These are phyloP conservation scores for Nesometra sesokonis DNA, from an alignment of 35 echinoderm and acorn worm species.

Conservation along the genomic window DNA sequence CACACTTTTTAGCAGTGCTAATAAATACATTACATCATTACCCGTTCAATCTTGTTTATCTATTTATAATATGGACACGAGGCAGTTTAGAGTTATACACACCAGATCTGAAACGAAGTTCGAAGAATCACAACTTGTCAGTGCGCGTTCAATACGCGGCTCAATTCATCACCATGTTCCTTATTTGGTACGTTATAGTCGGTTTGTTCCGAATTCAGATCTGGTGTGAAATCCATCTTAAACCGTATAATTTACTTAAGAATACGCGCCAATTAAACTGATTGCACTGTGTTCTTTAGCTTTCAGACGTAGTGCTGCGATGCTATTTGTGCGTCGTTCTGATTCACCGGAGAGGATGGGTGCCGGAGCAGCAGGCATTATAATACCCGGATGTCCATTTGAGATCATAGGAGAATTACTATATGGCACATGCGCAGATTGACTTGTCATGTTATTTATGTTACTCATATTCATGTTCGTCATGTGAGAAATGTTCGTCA, in stretches of 20 bases:
- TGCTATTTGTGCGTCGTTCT: slow-evolving; percentile 79
- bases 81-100: too few species aligned
- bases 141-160: too few species aligned
- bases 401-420: neutral
- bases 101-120: too few species aligned
- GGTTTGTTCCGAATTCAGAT: too few species aligned
- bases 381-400: neutral
- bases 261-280: slow-evolving; percentile 90
- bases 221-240: too few species aligned
- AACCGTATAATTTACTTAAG: slow-evolving; percentile 3
- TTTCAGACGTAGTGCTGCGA: slow-evolving; percentile 81
- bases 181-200: too few species aligned
- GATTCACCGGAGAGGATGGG: slow-evolving; percentile 12
- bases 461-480: neutral
- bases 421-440: neutral
- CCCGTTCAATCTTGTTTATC: neutral
- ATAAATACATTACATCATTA: neutral
- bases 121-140: too few species aligned
- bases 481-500: slow-evolving; percentile 21
- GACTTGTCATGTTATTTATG: neutral
- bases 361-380: neutral
- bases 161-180: too few species aligned
- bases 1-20: neutral
- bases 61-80: neutral
- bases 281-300: slow-evolving; percentile 98